Evolutionary conservation across 1,140 invertebrate genomes (phyloP).

Genomic region (Manduca sexta): DNA sequence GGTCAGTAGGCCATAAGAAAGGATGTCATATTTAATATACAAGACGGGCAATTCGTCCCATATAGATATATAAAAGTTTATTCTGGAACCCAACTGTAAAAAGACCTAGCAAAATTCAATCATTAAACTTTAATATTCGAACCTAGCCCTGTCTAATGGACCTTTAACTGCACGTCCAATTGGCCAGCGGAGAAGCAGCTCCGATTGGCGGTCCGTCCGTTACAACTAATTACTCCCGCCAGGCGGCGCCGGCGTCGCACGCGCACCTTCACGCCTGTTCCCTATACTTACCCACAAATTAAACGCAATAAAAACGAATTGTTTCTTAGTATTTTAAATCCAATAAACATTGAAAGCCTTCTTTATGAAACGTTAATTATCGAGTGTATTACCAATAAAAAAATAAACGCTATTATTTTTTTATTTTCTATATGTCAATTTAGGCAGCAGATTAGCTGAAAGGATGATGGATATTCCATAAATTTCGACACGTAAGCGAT

Average conservation of each 20-base stretch:
- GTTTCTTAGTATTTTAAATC: background rate
- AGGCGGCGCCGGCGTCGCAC: background rate
- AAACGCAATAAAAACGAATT: slow-evolving; percentile 2
- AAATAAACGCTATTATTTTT: no score
- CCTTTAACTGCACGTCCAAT: background rate
- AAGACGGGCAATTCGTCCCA: no score
- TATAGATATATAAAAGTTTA: background rate
- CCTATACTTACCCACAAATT: background rate
- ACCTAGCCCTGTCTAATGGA: slow-evolving; percentile 1
- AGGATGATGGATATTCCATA: no score
- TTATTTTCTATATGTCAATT: no score
- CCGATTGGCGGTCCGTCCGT: slow-evolving; percentile 1
- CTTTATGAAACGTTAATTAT: no score
- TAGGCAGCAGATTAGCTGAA: no score
- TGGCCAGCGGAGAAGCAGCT: background rate
- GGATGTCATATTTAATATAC: no score
- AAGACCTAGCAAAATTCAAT: no score
- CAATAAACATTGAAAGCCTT: no score
- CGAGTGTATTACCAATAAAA: no score
- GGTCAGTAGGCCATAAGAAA: no score
- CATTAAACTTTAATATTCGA: background rate
- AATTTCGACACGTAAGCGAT: no score
- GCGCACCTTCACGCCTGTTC: background rate
- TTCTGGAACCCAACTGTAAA: background rate
- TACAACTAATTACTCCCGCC: background rate